Percentiles rank a stretch among this genome's conserved stretches.
phyloP scores from a whole-genome alignment of 2,888 invertebrate species.

The Caenorhabditis doughertyi region DNA sequence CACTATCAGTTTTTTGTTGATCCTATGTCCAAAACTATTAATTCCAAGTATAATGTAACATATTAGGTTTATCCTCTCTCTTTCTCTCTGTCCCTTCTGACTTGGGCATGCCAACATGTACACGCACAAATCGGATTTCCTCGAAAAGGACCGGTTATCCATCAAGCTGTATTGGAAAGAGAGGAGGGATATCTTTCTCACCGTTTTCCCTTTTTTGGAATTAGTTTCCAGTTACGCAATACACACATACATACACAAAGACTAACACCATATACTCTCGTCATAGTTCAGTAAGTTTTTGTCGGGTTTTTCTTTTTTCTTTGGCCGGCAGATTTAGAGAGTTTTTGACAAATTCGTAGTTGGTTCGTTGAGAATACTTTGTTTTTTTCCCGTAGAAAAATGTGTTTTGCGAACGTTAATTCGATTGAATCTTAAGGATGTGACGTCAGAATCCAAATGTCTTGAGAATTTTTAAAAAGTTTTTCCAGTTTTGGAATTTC shows the following conservation, averaged over 20 bases:
- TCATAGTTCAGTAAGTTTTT: conserved; percentile 23
- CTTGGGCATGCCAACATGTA: conserved; percentile 12
- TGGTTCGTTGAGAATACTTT: neutral
- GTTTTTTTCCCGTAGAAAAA: too few relatives aligned
- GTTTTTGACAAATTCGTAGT: neutral
- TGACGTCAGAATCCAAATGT: too few relatives aligned
- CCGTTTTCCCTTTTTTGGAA: conserved; percentile 29
- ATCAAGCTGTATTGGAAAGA: conserved; percentile 6
- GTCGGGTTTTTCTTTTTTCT: neutral
- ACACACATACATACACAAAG: conserved; percentile 4
- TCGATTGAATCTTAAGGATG: too few relatives aligned
- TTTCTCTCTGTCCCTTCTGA: too few relatives aligned
- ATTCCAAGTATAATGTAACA: conserved; percentile 41
- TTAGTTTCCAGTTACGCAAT: conserved; percentile 48
- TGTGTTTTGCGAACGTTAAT: too few relatives aligned
- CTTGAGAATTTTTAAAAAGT: too few relatives aligned
- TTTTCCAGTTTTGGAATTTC: too few relatives aligned
- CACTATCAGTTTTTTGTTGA: conserved; percentile 4
- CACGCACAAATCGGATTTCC: conserved; percentile 16
- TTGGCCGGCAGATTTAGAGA: neutral
- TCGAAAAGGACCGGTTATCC: conserved; percentile 36
- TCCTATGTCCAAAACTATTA: conserved; percentile 1
- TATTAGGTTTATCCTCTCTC: conserved; percentile 44
- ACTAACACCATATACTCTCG: conserved; percentile 16
- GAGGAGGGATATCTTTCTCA: neutral